Base-by-base conservation (phyloP, 2,797 vertebrate genomes). In the Phyllotis vaccarum region DNA sequence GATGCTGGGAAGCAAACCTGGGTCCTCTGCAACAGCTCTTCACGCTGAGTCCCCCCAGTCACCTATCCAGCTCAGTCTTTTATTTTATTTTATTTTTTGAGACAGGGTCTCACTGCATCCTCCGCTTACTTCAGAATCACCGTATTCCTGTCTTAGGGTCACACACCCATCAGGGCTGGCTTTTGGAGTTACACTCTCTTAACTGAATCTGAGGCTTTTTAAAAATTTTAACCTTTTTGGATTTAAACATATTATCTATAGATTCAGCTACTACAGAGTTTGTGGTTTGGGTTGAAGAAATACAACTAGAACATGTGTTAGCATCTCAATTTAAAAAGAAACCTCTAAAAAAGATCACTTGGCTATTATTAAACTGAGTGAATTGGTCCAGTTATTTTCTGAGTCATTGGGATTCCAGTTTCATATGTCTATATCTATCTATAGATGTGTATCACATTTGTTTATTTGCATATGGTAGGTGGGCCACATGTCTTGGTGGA, bases 301-400 rank as follows among this genome's bases (percentile, higher is more conserved):
- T 96, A 78, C 94, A 94, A 96, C 85, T 87, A 96, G 95, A 58
- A 7, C 94, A 62, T 89, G 82, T 58, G 95, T 95, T 95, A 97
- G 96, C 96, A 97, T 97, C 79, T 87, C 86, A 94, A 43, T 91
- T 96, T 64, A 94, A 87, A 96, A 91, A 79, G 22, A 14, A 24
- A 75, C 72, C 46, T 75, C 40, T 2, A 75, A 75, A 75, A 75
- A 27, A n/a, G 19, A n/a, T 54, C 49, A 79, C 17, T 79, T 34
- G 2, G 49, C 56, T 56, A 56, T 56, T 16, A 56, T n/a, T n/a
- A n/a, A n/a, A n/a, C n/a, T n/a, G n/a, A n/a, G n/a, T n/a, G n/a
- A n/a, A n/a, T n/a, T n/a, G n/a, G n/a, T n/a, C n/a, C n/a, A n/a
- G n/a, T n/a, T n/a, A n/a, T n/a, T n/a, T n/a, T n/a, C n/a, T n/a